These are phyloP conservation scores for Cyphomyrus plagiostoma DNA, from an alignment of 2,113 vertebrate genomes.

Conservation along the genomic window DNA sequence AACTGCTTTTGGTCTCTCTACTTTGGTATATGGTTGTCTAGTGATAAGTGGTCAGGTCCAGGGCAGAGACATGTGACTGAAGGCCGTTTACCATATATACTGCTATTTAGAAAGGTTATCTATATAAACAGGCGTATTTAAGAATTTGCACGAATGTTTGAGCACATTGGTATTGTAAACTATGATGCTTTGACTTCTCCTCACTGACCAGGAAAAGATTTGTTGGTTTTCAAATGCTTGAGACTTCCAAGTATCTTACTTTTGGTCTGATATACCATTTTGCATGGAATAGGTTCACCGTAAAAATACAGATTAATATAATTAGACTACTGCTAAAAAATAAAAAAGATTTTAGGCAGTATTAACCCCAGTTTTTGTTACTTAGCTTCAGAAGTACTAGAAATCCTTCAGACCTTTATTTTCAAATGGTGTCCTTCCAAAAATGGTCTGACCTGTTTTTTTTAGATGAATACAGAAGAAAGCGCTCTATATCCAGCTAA, in stretches of 20 bases:
- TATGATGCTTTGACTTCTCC: background rate
- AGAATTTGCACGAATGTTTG: background rate
- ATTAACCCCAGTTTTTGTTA: background rate
- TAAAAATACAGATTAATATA: background rate
- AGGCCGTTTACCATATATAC: background rate
- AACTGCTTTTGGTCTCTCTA: background rate
- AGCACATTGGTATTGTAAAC: background rate
- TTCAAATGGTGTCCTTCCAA: background rate
- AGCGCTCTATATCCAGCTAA: background rate
- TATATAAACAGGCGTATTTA: background rate
- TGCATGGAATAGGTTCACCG: background rate
- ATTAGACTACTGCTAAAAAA: background rate
- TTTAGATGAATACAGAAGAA: background rate
- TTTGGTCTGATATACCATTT: background rate
- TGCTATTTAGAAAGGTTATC: background rate
- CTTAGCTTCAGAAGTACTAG: background rate
- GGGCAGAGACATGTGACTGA: background rate
- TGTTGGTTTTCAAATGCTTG: background rate
- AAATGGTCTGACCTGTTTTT: background rate
- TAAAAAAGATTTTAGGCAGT: background rate
- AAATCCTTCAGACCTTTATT: background rate
- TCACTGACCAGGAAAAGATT: background rate
- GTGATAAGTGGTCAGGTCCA: constrained; percentile 13
- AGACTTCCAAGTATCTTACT: background rate
- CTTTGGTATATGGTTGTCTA: background rate